Conservation (phyloP, 2,888 invertebrate genomes). For the Perithous albicinctus region DNA sequence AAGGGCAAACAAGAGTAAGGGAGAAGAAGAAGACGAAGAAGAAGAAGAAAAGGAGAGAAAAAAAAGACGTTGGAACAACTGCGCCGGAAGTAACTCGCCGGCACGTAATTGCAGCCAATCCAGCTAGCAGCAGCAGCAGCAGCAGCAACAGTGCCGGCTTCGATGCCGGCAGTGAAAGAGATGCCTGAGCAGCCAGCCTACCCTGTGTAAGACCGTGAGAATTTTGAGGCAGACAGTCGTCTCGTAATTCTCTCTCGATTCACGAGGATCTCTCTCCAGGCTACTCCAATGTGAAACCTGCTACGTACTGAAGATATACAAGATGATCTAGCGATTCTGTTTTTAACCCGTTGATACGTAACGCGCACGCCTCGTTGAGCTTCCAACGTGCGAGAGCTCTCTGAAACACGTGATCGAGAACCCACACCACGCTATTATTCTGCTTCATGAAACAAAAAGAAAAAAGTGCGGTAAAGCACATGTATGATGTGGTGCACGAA, state of each 20-base stretch:
- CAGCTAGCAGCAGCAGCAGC: conserved; percentile 30
- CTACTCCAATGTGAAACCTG: conserved; percentile 8
- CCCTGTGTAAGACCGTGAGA: conserved; percentile 54
- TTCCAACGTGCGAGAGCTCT: conserved; percentile 25
- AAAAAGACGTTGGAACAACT: conserved; percentile 62
- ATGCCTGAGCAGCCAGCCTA: conserved; percentile 40
- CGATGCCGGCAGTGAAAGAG: conserved; percentile 52
- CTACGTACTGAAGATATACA: not conserved
- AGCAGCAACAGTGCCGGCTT: conserved; percentile 32
- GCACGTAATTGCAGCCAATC: conserved; percentile 61
- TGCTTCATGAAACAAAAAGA: not conserved
- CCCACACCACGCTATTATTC: not conserved
- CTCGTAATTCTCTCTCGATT: conserved; percentile 33
- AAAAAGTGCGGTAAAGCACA: not conserved
- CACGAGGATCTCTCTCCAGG: conserved; percentile 19
- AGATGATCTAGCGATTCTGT: not conserved
- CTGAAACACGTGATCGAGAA: conserved; percentile 25
- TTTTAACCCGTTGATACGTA: conserved; percentile 10
- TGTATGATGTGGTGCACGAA: conserved; percentile 18
- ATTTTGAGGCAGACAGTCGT: conserved; percentile 34
- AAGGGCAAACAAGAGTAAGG: not conserved
- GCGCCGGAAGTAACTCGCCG: conserved; percentile 66
- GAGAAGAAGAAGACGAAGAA: not conserved
- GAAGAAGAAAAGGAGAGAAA: conserved; percentile 3
- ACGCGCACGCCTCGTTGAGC: not conserved